Conservation (phyloP, 2,797 vertebrate species). For the Anomalospiza imberbis region DNA sequence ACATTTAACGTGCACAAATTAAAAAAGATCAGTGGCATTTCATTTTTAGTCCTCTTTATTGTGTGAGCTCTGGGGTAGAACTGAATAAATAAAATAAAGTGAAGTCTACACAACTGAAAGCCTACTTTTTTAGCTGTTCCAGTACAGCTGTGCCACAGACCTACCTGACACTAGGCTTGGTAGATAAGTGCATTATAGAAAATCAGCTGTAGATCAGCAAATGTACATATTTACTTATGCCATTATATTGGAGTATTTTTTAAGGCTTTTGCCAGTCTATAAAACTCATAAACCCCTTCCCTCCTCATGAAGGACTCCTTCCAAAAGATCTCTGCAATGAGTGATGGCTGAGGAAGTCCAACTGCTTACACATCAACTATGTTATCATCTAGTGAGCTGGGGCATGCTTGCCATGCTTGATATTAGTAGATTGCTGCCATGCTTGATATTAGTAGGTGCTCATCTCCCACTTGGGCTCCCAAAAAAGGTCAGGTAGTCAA, state of each 20-base stretch:
- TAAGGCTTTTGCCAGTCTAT: background rate
- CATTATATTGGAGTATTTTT: background rate
- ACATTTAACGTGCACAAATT: background rate
- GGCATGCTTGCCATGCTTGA: background rate
- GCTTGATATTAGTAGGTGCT: background rate
- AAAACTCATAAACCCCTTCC: background rate
- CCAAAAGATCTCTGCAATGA: accelerated
- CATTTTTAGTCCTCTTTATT: background rate
- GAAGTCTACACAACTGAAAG: background rate
- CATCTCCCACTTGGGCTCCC: background rate
- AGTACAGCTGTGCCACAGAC: background rate
- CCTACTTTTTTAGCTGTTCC: background rate
- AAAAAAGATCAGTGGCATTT: constrained; percentile 11
- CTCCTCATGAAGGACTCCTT: background rate
- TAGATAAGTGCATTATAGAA: background rate
- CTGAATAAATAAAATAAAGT: background rate
- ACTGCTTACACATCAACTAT: background rate
- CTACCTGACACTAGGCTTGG: background rate
- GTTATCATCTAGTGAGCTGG: background rate
- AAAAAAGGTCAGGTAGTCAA: background rate
- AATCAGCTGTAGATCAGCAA: background rate
- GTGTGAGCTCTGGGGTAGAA: background rate
- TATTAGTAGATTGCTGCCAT: background rate
- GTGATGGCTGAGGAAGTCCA: background rate
- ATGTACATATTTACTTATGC: background rate